phyloP scores from a whole-genome alignment of 2,888 invertebrate genomes.

The Scaeva pyrastri region DNA sequence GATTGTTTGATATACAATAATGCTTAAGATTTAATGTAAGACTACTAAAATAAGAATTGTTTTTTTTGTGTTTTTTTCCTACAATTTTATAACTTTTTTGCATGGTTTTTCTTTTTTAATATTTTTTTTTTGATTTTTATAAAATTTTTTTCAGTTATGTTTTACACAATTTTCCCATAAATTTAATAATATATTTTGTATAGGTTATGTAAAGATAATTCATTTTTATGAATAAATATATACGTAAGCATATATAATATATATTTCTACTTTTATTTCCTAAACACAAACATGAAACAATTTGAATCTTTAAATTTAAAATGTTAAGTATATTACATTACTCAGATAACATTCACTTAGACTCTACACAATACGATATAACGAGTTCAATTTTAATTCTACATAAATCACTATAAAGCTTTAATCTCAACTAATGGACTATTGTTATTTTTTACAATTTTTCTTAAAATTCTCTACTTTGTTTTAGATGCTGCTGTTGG shows the following conservation, averaged over 20 bases:
- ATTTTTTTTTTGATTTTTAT: slow-evolving; percentile 46
- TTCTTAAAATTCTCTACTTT: neutral
- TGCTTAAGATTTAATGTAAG: slow-evolving; percentile 1
- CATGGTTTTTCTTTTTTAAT: slow-evolving; percentile 41
- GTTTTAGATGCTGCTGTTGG: neutral
- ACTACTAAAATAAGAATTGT: neutral
- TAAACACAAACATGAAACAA: slow-evolving; percentile 60
- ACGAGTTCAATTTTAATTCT: slow-evolving; percentile 21
- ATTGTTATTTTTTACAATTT: slow-evolving; percentile 21
- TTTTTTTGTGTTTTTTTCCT: slow-evolving; percentile 45
- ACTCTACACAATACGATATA: slow-evolving; percentile 46
- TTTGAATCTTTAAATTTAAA: slow-evolving; percentile 40
- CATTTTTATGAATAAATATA: neutral
- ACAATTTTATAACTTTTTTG: slow-evolving; percentile 42
- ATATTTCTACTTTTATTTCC: slow-evolving; percentile 19
- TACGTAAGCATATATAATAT: neutral
- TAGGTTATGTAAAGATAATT: slow-evolving; percentile 3
- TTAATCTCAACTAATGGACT: slow-evolving; percentile 37
- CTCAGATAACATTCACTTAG: slow-evolving; percentile 55
- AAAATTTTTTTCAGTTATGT: slow-evolving; percentile 37
- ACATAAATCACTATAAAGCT: slow-evolving; percentile 36
- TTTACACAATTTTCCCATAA: slow-evolving; percentile 45
- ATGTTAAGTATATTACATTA: slow-evolving; percentile 47
- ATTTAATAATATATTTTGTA: slow-evolving; percentile 41
- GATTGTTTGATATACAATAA: slow-evolving; percentile 16